Evolutionary conservation across 64 coral and sea anemone genomes (phyloP), one percentile per base, ranked within the genome.

Genomic region (Astreopora myriophthalma): DNA sequence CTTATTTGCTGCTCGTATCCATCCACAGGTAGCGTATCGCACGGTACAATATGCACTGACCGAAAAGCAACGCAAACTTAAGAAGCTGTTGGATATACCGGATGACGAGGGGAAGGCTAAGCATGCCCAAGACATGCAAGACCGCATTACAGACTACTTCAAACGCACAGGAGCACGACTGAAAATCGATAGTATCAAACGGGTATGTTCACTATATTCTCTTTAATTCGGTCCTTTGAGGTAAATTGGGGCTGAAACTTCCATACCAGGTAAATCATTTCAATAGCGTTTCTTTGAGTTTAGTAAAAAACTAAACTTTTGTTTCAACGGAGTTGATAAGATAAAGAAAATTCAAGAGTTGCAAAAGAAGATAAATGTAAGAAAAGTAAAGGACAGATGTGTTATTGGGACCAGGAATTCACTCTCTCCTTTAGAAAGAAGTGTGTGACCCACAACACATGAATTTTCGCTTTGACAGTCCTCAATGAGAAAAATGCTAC

Each of bases 11-110:
- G 27, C 10, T 44, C 69, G 27, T 52, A 46, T 79, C n/a, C 16
- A 12, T 57, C 86, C 86, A 6, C 81, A 97, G 95, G 95, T 97
- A 8, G 79, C 95, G 35, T 94, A 90, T 62, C 92, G 95, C 65
- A 90, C 95, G 44, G 95, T 97, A 22, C 79, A 90, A 76, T 92
- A 91, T 24, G 37, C 91, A 29, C 67, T 97, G 5, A 13, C 87
- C 8, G 95, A 97, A 37, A 97, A 91, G 79, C 87, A 93, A 19
- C 63, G 89, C 23, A 73, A 82, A 20, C 34, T 97, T 22, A 90
- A 89, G 13, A 88, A 92, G 8, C 79, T 97, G 4, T 37, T 97
- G 17, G 95, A 93, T 48, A 77, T 97, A 28, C 71, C 79, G 22
- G 80, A 81, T 74, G 72, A 66, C 28, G 52, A 48, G 39, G 81